Conservation (phyloP, 2,113 vertebrate species). For the Origma solitaria region DNA sequence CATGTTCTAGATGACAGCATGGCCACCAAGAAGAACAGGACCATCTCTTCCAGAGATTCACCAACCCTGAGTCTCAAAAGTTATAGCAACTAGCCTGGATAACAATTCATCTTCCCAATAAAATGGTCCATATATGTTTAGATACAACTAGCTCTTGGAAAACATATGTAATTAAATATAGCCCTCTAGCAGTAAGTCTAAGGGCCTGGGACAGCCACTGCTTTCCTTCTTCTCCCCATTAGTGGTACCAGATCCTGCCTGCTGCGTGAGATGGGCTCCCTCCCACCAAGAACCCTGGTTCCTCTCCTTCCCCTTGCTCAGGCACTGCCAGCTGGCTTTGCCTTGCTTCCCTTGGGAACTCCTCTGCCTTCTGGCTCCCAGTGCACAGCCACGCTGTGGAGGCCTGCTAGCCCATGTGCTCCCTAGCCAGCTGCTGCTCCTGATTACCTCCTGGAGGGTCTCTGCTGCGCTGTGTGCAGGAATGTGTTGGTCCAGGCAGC, state of each 20-base stretch:
- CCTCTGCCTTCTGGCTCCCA: background rate
- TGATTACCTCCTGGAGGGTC: background rate
- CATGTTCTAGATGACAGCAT: background rate
- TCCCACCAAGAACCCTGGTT: background rate
- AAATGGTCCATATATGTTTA: background rate
- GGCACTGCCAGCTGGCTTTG: background rate
- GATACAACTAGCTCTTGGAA: background rate
- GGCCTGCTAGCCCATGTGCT: fast-evolving
- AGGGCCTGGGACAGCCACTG: background rate
- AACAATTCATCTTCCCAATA: background rate
- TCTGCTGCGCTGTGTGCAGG: background rate
- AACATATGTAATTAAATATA: background rate
- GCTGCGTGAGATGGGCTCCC: background rate
- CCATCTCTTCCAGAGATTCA: background rate
- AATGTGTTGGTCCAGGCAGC: background rate
- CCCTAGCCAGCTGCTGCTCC: background rate
- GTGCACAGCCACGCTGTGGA: background rate
- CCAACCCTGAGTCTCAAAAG: background rate
- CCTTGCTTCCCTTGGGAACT: background rate
- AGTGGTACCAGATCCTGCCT: background rate
- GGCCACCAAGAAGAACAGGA: background rate
- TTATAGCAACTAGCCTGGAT: background rate
- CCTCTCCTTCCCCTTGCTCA: background rate
- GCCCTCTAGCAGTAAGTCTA: background rate
- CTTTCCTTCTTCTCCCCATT: background rate